phyloP scores from a whole-genome alignment of 1,140 invertebrate species.

The Holotrichia oblita region DNA sequence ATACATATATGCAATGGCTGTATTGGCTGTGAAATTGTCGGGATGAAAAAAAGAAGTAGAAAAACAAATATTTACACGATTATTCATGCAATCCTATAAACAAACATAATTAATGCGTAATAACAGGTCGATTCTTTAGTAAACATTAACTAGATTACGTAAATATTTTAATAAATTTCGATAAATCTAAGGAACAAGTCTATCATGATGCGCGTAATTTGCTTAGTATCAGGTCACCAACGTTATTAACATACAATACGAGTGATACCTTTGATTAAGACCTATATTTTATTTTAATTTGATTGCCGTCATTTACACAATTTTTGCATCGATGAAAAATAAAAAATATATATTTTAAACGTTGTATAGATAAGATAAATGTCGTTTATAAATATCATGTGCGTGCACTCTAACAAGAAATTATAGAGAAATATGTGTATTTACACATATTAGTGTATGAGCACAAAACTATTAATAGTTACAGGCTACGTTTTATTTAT shows the following conservation, averaged over 20 bases:
- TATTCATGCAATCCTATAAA: slow-evolving; percentile 34
- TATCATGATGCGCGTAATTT: too few species aligned
- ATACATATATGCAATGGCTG: background rate
- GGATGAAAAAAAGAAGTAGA: background rate
- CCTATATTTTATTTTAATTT: too few species aligned
- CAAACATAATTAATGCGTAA: slow-evolving; percentile 26
- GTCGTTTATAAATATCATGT: background rate
- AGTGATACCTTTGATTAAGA: too few species aligned
- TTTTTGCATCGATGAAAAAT: background rate
- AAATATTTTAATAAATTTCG: slow-evolving; percentile 26
- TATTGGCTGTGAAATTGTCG: background rate
- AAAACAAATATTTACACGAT: slow-evolving; percentile 15
- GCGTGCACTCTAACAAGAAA: background rate
- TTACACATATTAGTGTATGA: background rate
- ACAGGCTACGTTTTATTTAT: background rate
- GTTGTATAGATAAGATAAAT: slow-evolving; percentile 1
- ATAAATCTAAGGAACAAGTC: background rate
- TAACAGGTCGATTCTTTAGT: background rate
- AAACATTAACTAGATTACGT: slow-evolving; percentile 11
- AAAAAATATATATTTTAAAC: background rate
- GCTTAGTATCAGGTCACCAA: too few species aligned
- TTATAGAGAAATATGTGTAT: background rate
- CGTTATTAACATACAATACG: too few species aligned
- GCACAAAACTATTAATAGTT: background rate
- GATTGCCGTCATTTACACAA: background rate